Evolutionary conservation across 2,797 vertebrate genomes (phyloP), one percentile per base, ranked within the genome.

Genomic region (Bucorvus abyssinicus): DNA sequence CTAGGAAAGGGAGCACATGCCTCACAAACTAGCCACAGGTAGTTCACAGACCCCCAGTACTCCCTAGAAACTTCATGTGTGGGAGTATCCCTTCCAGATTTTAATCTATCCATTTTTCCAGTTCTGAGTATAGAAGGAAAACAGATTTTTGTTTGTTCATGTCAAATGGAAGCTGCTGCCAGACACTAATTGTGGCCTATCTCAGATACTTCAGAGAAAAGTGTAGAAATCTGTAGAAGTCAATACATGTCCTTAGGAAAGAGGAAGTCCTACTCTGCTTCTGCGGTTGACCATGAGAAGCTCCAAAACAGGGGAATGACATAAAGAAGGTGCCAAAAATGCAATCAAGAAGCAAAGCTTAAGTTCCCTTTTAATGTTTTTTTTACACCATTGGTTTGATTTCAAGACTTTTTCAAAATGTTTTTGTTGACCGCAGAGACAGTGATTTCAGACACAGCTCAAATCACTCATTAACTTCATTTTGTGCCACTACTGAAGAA

Each of bases 391-490:
- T 87, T 67, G 76, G 4, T 52, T 87, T 89, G 47, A 76, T 73
- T 89, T 92, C 65, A 90, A 59, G 69, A 71, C 29, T 53, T 13
- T 65, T 90, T 93, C 52, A 87, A 84, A 90, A 7, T 1, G 1
- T 26, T 94, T 88, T 90, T 49, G 10, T 56, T 63, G 67, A 73
- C 60, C 84, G 12, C 56, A 60, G 40, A 76, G 55, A 49, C 14
- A n/a, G n/a, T 68, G 78, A 84, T 87, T 94, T 94, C 81, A 81
- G 59, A 92, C 95, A 84, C 63, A 93, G 55, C 64, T 92, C 47
- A 90, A 59, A 90, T 91, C 19, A 84, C 56, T 91, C 61, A 94
- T 94, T 90, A 90, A 36, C 18, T 87, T 69, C 56, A 60, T 81
- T 83, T 88, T 94, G 77, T 95, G 59, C 8, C 47, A 64, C 55